phyloP scores from a whole-genome alignment of 1,140 invertebrate species.

The Cyclargus thomasi region DNA sequence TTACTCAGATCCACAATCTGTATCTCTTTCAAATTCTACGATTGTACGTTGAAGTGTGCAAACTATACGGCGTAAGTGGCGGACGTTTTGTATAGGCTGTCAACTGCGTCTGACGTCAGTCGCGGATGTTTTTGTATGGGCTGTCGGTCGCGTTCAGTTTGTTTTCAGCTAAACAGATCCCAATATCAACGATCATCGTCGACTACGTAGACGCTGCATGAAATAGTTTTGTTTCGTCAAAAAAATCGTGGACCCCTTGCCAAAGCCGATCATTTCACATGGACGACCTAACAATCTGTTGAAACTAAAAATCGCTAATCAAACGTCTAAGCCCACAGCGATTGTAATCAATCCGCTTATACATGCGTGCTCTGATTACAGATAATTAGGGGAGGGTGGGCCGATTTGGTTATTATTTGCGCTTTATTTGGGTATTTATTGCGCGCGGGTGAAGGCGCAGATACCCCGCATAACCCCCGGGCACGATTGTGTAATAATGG shows the following conservation, averaged over 20 bases:
- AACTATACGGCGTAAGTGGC: too few relatives aligned
- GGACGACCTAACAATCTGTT: neutral
- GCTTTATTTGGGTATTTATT: slow-evolving; percentile 77
- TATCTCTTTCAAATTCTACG: too few relatives aligned
- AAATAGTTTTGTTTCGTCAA: neutral
- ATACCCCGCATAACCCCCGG: slow-evolving; percentile 62
- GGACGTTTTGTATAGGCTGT: too few relatives aligned
- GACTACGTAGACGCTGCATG: too few relatives aligned
- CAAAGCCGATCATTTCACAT: neutral
- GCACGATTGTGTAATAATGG: slow-evolving; percentile 26
- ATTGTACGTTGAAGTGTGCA: too few relatives aligned
- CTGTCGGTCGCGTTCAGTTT: too few relatives aligned
- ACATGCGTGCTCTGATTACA: slow-evolving; percentile 63
- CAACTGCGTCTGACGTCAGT: too few relatives aligned
- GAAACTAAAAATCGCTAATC: neutral
- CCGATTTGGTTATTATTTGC: slow-evolving; percentile 76
- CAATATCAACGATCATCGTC: too few relatives aligned
- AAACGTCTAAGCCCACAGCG: slow-evolving; percentile 33
- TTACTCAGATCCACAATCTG: too few relatives aligned
- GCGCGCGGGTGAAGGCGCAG: slow-evolving; percentile 74
- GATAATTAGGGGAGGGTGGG: slow-evolving; percentile 57
- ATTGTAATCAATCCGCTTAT: slow-evolving; percentile 62
- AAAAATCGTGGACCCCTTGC: slow-evolving; percentile 13
- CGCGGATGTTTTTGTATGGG: too few relatives aligned
- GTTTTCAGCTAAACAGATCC: too few relatives aligned